Evolutionary conservation across 2,797 vertebrate species (phyloP).

Genomic region (Sebastes jordani): DNA sequence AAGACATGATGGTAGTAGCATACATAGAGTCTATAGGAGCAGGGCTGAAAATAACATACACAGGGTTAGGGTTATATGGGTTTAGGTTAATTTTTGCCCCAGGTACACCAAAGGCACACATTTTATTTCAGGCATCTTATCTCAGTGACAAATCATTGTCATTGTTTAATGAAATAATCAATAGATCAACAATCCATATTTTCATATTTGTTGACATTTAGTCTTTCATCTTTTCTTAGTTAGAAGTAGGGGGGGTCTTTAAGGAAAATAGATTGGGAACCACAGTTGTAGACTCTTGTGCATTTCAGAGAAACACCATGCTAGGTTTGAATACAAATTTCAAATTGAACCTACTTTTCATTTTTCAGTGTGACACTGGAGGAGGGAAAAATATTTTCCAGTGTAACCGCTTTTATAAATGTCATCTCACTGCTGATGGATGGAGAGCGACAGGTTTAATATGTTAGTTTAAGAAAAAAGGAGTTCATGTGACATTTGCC

Average conservation of each 20-base stretch:
- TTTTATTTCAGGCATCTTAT: no score
- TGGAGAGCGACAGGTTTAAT: neutral
- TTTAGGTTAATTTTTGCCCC: neutral
- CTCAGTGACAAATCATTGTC: neutral
- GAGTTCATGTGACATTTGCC: neutral
- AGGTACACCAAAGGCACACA: no score
- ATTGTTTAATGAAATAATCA: no score
- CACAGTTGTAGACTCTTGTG: no score
- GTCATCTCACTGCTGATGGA: neutral
- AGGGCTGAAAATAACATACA: neutral
- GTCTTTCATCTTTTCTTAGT: no score
- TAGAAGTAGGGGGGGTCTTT: no score
- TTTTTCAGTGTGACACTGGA: neutral
- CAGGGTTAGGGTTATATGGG: neutral
- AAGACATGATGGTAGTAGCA: neutral
- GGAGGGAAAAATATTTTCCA: neutral
- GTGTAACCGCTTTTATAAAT: neutral
- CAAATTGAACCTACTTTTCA: slow-evolving; percentile 5
- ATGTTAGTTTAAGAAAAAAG: neutral
- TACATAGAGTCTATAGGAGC: neutral
- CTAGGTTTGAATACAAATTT: slow-evolving; percentile 8
- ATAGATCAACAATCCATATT: no score
- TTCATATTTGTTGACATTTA: no score
- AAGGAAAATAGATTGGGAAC: no score
- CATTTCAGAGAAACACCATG: neutral